Conservation (phyloP, 1,140 invertebrate genomes). For the Rhynchophorus ferrugineus region DNA sequence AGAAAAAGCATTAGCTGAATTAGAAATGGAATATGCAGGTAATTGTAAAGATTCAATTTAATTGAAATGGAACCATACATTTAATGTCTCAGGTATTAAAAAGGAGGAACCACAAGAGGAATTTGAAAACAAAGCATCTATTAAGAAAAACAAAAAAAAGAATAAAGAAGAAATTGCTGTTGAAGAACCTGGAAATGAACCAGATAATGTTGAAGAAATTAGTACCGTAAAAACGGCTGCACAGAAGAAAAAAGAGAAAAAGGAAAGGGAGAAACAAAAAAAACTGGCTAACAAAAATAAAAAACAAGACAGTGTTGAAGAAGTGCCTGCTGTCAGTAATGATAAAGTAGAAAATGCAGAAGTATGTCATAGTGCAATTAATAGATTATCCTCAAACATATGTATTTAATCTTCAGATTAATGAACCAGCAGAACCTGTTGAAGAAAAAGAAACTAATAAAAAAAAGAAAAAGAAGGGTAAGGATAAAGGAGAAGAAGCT, state of each 20-base stretch:
- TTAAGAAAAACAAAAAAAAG: conserved; percentile 21
- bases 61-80: background rate
- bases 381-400: no score
- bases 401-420: conserved; percentile 31
- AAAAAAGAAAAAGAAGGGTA: conserved; percentile 35
- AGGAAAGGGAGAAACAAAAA: conserved; percentile 74
- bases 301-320: conserved; percentile 25
- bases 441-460: conserved; percentile 39
- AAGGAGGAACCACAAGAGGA: conserved; percentile 26
- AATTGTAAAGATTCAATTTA: conserved; percentile 21
- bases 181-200: conserved; percentile 36
- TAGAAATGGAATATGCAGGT: conserved; percentile 65
- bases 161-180: conserved; percentile 19
- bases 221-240: conserved; percentile 72
- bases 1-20: conserved; percentile 74
- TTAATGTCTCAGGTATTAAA: conserved; percentile 13
- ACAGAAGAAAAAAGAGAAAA: conserved; percentile 82
- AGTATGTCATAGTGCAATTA: background rate
- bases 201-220: conserved; percentile 46
- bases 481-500: conserved; percentile 40
- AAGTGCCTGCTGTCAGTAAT: conserved; percentile 21
- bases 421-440: conserved; percentile 20
- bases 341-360: background rate
- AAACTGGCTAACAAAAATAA: conserved; percentile 52
- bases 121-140: conserved; percentile 6